These are phyloP conservation scores for Larimichthys polyactis DNA, from an alignment of 2,113 vertebrate species.

Conservation along the genomic window DNA sequence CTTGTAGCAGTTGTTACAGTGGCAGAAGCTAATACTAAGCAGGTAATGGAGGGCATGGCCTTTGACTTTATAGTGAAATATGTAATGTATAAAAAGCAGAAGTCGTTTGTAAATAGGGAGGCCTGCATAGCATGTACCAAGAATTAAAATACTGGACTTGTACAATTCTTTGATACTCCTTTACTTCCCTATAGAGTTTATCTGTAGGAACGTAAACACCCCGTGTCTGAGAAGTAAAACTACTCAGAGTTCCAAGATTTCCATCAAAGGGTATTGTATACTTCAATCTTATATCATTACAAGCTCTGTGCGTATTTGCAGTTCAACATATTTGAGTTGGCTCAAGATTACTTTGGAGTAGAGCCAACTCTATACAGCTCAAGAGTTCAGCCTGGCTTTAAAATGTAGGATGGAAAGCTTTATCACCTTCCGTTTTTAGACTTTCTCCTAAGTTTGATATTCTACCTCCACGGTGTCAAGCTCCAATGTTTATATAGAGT, in stretches of 20 bases:
- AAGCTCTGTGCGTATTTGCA: not conserved
- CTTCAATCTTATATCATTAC: not conserved
- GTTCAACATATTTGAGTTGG: constrained; percentile 34
- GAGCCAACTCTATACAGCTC: constrained; percentile 9
- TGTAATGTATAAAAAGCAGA: too few species aligned
- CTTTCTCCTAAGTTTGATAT: not conserved
- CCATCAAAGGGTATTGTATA: not conserved
- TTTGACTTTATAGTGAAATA: too few species aligned
- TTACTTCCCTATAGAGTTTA: not conserved
- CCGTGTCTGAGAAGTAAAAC: not conserved
- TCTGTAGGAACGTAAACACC: not conserved
- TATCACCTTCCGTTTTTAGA: not conserved
- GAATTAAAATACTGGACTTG: not conserved
- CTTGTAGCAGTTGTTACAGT: too few species aligned
- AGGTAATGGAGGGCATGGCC: too few species aligned
- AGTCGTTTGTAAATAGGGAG: too few species aligned
- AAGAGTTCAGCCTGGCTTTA: not conserved
- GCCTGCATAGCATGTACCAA: not conserved
- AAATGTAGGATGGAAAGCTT: constrained; percentile 15
- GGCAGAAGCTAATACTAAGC: too few species aligned
- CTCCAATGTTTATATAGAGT: not conserved
- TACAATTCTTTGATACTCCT: not conserved
- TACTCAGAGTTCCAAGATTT: not conserved
- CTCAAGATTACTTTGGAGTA: constrained; percentile 34
- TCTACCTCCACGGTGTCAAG: not conserved